Conservation (phyloP, 2,888 invertebrate species). For the Plebejus anna region DNA sequence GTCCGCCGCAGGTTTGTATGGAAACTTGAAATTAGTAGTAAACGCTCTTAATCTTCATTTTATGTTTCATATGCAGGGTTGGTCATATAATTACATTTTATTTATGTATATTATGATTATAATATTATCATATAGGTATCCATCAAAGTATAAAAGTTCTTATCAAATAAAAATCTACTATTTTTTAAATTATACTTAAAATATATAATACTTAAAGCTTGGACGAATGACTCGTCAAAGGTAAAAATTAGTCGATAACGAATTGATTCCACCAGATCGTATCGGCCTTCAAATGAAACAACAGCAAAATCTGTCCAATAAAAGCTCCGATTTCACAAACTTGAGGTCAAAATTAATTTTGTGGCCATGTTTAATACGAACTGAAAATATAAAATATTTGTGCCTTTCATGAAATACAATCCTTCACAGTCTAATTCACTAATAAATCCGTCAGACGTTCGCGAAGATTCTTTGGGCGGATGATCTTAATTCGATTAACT, state of each 20-base stretch:
- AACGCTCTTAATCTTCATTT: too few relatives aligned
- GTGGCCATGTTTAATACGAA: background rate
- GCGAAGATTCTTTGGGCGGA: constrained; percentile 33
- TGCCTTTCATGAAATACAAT: constrained; percentile 30
- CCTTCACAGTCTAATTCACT: constrained; percentile 34
- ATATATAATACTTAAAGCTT: too few relatives aligned
- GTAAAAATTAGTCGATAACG: background rate
- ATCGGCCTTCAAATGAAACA: background rate
- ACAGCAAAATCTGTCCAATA: background rate
- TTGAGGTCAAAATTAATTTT: background rate
- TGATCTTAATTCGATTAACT: constrained; percentile 38
- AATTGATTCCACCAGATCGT: background rate
- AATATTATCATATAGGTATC: too few relatives aligned
- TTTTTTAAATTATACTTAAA: too few relatives aligned
- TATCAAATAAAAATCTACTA: too few relatives aligned
- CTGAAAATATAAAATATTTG: background rate
- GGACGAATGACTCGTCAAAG: background rate
- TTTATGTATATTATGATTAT: too few relatives aligned
- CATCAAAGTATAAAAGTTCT: too few relatives aligned
- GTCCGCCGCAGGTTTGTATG: too few relatives aligned
- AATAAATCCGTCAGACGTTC: constrained; percentile 35
- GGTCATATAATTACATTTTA: too few relatives aligned
- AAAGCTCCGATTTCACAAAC: background rate
- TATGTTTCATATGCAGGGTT: too few relatives aligned
- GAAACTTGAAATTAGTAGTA: too few relatives aligned